A percentile compares a stretch with the other conserved stretches of the same genome.
Evolutionary conservation across 2,888 invertebrate genomes (phyloP).

Genomic region (Tetropium fuscum): DNA sequence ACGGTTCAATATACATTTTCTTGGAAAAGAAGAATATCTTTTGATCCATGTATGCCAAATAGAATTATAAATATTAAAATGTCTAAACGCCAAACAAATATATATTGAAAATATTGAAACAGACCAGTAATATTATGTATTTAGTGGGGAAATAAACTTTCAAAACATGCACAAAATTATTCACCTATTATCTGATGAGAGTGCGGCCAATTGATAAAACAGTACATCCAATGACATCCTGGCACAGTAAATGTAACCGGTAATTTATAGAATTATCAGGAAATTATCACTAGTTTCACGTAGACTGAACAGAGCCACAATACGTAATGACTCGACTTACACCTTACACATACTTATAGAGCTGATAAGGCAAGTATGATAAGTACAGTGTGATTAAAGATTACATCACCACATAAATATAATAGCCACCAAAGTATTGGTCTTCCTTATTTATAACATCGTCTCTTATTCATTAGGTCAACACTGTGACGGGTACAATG

Average conservation of each 20-base stretch:
- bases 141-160: too few species aligned
- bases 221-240: conserved; percentile 39
- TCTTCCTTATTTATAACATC: conserved; percentile 12
- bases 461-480: conserved; percentile 16
- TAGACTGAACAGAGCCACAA: conserved; percentile 30
- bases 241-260: neutral
- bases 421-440: conserved; percentile 14
- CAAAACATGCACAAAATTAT: too few species aligned
- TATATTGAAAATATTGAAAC: too few species aligned
- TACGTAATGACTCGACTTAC: conserved; percentile 29
- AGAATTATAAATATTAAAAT: too few species aligned
- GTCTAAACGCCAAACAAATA: too few species aligned
- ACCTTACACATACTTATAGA: conserved; percentile 38
- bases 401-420: conserved; percentile 20
- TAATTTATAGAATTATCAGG: neutral
- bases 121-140: too few species aligned
- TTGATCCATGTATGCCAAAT: too few species aligned
- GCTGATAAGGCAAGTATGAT: conserved; percentile 33
- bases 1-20: too few species aligned
- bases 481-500: too few species aligned
- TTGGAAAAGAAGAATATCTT: too few species aligned
- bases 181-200: conserved; percentile 31
- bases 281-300: conserved; percentile 3
- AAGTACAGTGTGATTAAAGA: conserved; percentile 17
- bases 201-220: conserved; percentile 40